These are phyloP conservation scores for Cordilura impudica DNA, from an alignment of 2,888 invertebrate species.

Conservation along the genomic window DNA sequence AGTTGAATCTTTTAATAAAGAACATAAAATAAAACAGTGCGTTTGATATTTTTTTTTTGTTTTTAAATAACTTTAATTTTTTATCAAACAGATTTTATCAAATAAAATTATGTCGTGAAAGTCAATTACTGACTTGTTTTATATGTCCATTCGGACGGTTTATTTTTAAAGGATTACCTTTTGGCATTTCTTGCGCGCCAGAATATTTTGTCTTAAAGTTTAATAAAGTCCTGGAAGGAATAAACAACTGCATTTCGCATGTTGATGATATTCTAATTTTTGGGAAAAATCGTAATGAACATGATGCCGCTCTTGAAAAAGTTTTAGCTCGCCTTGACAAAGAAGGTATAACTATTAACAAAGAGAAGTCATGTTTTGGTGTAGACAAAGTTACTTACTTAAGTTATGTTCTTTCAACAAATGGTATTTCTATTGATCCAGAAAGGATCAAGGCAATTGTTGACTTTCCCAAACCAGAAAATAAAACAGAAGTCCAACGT, in stretches of 20 bases:
- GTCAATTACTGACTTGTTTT: not conserved
- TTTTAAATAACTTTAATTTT: too few relatives aligned
- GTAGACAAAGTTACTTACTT: conserved; percentile 21
- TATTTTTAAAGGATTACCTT: conserved; percentile 28
- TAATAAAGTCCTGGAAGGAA: not conserved
- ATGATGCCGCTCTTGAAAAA: conserved; percentile 9
- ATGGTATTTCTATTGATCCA: conserved; percentile 28
- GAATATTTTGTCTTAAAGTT: conserved; percentile 19
- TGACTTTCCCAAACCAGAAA: conserved; percentile 23
- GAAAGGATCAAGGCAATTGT: conserved; percentile 17
- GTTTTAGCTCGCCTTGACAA: conserved; percentile 12
- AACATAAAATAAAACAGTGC: too few relatives aligned
- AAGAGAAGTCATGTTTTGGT: conserved; percentile 27
- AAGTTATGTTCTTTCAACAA: conserved; percentile 13
- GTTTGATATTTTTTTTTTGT: too few relatives aligned
- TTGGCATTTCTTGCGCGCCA: conserved; percentile 23
- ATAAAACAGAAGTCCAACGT: conserved; percentile 11
- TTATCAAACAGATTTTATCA: too few relatives aligned
- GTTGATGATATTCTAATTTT: conserved; percentile 21
- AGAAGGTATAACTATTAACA: conserved; percentile 42
- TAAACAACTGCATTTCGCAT: not conserved
- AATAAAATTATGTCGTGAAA: conserved; percentile 8
- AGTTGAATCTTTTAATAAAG: too few relatives aligned
- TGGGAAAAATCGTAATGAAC: conserved; percentile 8
- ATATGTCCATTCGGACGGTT: conserved; percentile 9